Evolutionary conservation across 1,140 invertebrate species (phyloP).

Genomic region (Penaeus japonicus): DNA sequence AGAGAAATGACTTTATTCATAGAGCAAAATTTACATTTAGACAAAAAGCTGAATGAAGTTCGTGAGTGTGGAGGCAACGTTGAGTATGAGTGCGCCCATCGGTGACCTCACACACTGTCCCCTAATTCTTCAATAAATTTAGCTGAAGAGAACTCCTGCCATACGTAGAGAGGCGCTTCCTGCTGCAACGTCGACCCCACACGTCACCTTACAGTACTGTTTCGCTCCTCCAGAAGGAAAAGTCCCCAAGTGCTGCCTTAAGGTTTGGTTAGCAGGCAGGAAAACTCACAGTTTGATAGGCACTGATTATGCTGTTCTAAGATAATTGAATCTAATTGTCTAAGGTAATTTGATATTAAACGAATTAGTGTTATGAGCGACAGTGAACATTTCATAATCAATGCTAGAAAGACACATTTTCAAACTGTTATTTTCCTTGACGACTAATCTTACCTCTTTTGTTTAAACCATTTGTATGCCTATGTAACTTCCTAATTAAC

Average conservation of each 20-base stretch:
- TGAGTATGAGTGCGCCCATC: background rate
- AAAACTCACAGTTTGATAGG: background rate
- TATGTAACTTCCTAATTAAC: conserved; percentile 34
- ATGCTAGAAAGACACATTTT: too few species aligned
- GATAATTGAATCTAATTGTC: too few species aligned
- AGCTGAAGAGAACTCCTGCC: too few species aligned
- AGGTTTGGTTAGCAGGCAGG: conserved; percentile 30
- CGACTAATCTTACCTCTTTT: conserved; percentile 18
- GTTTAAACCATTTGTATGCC: conserved; percentile 43
- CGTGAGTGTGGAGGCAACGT: conserved; percentile 32
- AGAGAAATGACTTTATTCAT: conserved; percentile 54
- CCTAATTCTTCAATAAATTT: background rate
- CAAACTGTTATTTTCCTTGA: background rate
- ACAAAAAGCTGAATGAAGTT: conserved; percentile 54
- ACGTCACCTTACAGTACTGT: conserved; percentile 26
- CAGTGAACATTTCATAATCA: too few species aligned
- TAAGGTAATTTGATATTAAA: too few species aligned
- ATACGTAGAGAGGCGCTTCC: too few species aligned
- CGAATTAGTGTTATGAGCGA: too few species aligned
- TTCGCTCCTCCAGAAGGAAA: conserved; percentile 6
- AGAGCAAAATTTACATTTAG: conserved; percentile 55
- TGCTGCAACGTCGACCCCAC: background rate
- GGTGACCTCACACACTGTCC: conserved; percentile 14
- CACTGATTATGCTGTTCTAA: too few species aligned
- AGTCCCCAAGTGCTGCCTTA: conserved; percentile 23